Base-by-base conservation (phyloP, 2,113 vertebrate genomes). In the Bufo gargarizans region DNA sequence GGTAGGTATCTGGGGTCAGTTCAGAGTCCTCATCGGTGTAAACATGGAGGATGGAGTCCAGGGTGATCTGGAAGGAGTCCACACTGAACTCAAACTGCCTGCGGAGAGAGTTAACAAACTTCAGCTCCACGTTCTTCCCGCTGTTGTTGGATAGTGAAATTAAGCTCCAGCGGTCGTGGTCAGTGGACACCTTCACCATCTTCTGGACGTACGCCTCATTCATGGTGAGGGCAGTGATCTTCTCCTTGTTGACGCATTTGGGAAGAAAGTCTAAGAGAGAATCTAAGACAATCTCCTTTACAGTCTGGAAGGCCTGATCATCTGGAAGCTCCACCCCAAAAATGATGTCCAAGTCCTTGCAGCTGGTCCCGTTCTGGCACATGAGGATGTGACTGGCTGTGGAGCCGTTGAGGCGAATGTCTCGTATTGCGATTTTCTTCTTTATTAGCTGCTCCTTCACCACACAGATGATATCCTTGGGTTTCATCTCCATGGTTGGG, bases 1-100 rank as follows among this genome's bases (percentile, higher is more conserved):
- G 94, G 87, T 87, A 91, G 0, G 88, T 90, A 17, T 94, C 93
- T 89, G 93, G 90, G 0, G 89, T 85, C 72, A 96, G 86, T 4
- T 91, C 87, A 88, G 13, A 80, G 56, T 96, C 96, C 43, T 94
- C 88, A 49, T 95, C 93, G 78, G 93, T 93, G 91, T 98, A 99
- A 43, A 96, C 92, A 1, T 94, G 93, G 14, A 99, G 90, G 53
- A 99, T 94, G 58, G 96, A 93, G 90, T 98, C 97, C 91, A 99
- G 94, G 86, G 97, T 92, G 90, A 99, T 98, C 88, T 99, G 98
- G 92, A 99, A 99, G 67, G 98, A 99, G 92, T 99, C 98, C 1
- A 99, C 98, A 0, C 98, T 99, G 90, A 99, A 99, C 94, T 99
- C 97, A 90, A 99, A 99, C 92, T 99, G 98, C 50, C 97, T 93